Base-by-base conservation (phyloP, 2,797 vertebrate genomes). In the Danio kyathit region DNA sequence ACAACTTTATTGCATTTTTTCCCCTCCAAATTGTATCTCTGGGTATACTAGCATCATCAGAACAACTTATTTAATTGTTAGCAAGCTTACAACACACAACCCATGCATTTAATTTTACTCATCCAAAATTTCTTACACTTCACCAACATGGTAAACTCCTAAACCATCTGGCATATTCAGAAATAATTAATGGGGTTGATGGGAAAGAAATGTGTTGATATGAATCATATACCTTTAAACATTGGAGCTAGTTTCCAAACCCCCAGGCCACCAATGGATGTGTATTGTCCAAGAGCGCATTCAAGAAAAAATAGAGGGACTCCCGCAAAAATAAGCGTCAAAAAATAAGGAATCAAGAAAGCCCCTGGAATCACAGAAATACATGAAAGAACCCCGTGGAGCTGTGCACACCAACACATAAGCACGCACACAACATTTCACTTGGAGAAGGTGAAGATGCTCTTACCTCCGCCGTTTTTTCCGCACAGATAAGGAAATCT, bases 211-310 rank as follows among this genome's bases (percentile, higher is more conserved):
- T 17, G 41, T 16, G 16, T n/a, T 16, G 49, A 64, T 21, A 76
- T 43, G 49, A 74, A 44, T 13, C 8, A 57, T 85, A 11, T 95
- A 99, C 98, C 98, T 96, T 99, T 99, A 91, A 99, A 99, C 96
- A 99, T 96, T 60, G 97, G 97, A 81, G 97, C 97, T 91, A 99
- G 95, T 89, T 96, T 99, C 98, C 98, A 99, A 73, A 99, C 97
- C 38, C 98, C 97, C 81, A 99, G 96, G 69, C 98, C 98, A 74
- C 98, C 98, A 84, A 99, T 97, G 59, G 97, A 99, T 9, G 96
- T 97, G 85, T 97, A 99, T 75, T 99, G 97, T 82, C 97, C 97
- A 61, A 99, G 94, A 38, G 97, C 92, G 87, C 94, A 95, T 90
- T 99, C 98, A 90, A 99, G 91, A 84, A 99, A 95, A 92, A 99